Evolutionary conservation across 37 sponge, comb jelly and placozoan species (phyloP), one percentile per base, ranked within the genome.

Genomic region (Crambe crambe): DNA sequence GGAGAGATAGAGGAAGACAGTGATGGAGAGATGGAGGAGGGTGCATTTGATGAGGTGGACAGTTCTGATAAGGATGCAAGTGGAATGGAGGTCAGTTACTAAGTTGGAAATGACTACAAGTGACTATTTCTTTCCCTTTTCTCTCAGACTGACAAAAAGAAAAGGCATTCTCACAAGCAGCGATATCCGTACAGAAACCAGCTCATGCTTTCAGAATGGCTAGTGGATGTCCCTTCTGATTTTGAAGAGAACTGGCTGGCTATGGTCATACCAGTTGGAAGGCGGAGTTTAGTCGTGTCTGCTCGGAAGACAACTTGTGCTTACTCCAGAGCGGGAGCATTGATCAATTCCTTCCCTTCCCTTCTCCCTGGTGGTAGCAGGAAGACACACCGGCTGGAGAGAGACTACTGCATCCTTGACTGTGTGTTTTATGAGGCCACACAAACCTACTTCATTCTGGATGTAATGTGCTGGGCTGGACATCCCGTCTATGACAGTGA

Each of bases 191-290:
- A 89, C 78, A 84, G 66, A 34, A 87, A 97, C 85, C 90, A 93
- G 79, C 64, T 98, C 35, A 98, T 98, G 99, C 66, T 95, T 39
- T 96, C 96, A 3, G 99, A 98, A 75, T 96, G 96, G 96, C 38
- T 98, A 56, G 88, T 86, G 23, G 96, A 98, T 70, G 83, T 91
- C 9, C 96, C 99, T 3, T 67, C 31, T 12, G 93, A 98, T 74
- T 91, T 98, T 32, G 76, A 58, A 18, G 73, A 81, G 20, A 76
- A 84, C 32, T 98, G 99, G 99, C 56, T 84, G 21, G 75, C 86
- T 67, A 70, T 86, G 37, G 79, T 96, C 29, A 91, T 92, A 27
- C 99, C 99, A 9, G 72, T 96, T 29, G 99, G 96, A 17, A 91
- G 82, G 63, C 70, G 99, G 18, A 72, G 88, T 68, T 67, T 98